Conservation (phyloP, 37 sponge, comb jelly and placozoan genomes). For the Crambe crambe region DNA sequence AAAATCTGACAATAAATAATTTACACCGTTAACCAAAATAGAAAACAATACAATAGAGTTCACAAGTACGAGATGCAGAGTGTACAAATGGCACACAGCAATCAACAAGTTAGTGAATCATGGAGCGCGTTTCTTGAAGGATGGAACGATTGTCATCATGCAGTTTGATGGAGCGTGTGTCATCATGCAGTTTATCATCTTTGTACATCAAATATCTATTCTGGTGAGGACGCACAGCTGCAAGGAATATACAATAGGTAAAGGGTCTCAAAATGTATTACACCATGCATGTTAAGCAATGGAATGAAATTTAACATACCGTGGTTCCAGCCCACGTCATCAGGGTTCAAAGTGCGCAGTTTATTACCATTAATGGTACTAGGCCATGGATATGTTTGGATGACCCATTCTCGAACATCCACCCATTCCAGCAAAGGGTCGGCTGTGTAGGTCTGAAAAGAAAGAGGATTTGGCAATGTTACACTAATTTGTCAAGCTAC, state of each 20-base stretch:
- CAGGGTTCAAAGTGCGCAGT: conserved; percentile 66
- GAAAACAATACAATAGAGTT: no score
- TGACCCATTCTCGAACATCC: conserved; percentile 76
- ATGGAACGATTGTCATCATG: conserved; percentile 30
- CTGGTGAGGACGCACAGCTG: conserved; percentile 58
- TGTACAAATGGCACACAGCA: no score
- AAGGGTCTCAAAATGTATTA: not conserved
- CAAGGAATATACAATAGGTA: no score
- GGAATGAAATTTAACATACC: no score
- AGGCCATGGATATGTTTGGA: conserved; percentile 77
- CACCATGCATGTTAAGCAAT: not conserved
- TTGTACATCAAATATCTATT: conserved; percentile 29
- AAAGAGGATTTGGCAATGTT: not conserved
- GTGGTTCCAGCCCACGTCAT: conserved; percentile 80
- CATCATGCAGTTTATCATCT: conserved; percentile 18
- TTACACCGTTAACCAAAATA: no score
- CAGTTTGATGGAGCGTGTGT: conserved; percentile 20
- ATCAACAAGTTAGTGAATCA: no score
- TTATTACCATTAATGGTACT: conserved; percentile 41
- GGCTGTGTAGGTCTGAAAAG: conserved; percentile 56
- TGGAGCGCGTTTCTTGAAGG: not conserved
- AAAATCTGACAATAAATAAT: no score
- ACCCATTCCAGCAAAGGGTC: conserved; percentile 72
- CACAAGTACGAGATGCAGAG: no score
- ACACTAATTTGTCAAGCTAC: no score